Evolutionary conservation across 2,888 invertebrate species (phyloP).

Genomic region (Metopia argyrocephala): DNA sequence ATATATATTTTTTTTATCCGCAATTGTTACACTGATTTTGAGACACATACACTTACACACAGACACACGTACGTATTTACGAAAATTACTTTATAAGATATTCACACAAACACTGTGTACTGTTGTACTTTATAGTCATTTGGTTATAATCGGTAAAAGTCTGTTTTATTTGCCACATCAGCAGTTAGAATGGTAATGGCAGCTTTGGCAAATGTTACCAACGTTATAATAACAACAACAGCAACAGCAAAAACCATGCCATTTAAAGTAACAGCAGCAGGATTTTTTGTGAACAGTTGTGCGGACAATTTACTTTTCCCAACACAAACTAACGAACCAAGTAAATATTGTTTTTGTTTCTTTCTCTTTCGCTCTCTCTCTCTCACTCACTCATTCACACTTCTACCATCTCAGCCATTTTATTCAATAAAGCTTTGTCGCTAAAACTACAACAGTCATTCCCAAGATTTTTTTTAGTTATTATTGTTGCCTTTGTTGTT

Average conservation of each 20-base stretch:
- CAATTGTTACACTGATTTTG: constrained; percentile 13
- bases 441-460: background rate
- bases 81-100: background rate
- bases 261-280: constrained; percentile 63
- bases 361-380: constrained; percentile 29
- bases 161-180: constrained; percentile 68
- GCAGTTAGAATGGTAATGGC: constrained; percentile 65
- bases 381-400: background rate
- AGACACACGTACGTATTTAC: background rate
- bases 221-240: constrained; percentile 34
- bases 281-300: constrained; percentile 66
- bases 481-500: constrained; percentile 23
- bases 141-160: constrained; percentile 59
- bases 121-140: constrained; percentile 60
- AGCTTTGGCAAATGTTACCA: constrained; percentile 64
- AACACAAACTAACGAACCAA: constrained; percentile 41
- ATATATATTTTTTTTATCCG: background rate
- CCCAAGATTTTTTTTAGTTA: background rate
- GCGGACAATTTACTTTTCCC: constrained; percentile 72
- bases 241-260: constrained; percentile 27
- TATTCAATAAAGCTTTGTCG: background rate
- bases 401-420: background rate
- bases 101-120: constrained; percentile 58
- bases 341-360: constrained; percentile 64
- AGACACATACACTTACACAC: constrained; percentile 1